These are phyloP conservation scores for Garrulus glandarius DNA, from an alignment of 2,797 vertebrate genomes.

Conservation along the genomic window DNA sequence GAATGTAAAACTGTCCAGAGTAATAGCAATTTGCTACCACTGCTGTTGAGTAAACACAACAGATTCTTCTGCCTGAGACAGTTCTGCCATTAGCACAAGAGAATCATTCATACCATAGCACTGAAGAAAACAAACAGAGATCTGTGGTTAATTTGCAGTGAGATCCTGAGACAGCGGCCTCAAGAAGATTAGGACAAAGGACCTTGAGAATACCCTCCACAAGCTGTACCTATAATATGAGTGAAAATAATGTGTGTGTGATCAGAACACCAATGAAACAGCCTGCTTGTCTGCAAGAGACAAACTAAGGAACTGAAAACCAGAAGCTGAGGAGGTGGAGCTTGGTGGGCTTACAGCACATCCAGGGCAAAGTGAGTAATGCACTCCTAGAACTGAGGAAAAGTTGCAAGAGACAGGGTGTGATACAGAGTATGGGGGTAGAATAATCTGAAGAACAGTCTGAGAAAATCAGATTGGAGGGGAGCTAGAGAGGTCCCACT, in stretches of 20 bases:
- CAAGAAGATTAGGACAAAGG: slow-evolving; percentile 37
- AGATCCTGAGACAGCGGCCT: slow-evolving; percentile 27
- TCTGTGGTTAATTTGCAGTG: slow-evolving; percentile 28
- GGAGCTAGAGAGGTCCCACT: background rate
- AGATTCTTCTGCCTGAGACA: background rate
- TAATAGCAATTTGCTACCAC: background rate
- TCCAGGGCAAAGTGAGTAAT: background rate
- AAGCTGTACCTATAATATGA: background rate
- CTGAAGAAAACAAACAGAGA: slow-evolving; percentile 5
- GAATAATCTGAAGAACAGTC: background rate
- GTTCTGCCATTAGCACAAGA: slow-evolving; percentile 41
- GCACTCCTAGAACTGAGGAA: background rate
- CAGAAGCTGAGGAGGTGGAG: background rate
- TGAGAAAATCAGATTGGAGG: background rate
- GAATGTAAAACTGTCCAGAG: background rate
- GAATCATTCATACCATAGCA: slow-evolving; percentile 27
- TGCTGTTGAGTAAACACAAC: slow-evolving; percentile 11
- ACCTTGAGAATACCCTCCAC: slow-evolving; percentile 14
- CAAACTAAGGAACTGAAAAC: background rate
- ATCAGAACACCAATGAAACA: slow-evolving; percentile 64
- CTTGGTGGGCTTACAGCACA: background rate
- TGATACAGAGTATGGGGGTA: background rate
- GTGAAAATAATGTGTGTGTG: slow-evolving; percentile 23
- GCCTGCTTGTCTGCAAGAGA: background rate
- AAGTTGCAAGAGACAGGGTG: background rate